These are phyloP conservation scores for Chaetodon trifascialis DNA, from an alignment of 2,113 vertebrate genomes.

Conservation along the genomic window DNA sequence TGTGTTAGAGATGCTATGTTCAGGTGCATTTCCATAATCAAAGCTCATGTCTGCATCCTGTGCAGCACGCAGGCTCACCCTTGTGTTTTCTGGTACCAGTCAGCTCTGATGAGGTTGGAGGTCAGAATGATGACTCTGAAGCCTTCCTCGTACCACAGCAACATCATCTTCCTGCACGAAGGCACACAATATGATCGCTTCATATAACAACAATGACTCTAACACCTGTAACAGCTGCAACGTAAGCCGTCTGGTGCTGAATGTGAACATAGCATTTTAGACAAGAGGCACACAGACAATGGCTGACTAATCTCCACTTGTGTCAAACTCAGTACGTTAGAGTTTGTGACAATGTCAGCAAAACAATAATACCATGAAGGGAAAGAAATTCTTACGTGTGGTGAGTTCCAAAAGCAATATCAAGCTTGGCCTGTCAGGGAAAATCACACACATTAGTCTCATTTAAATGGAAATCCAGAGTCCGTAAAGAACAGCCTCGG, in stretches of 20 bases:
- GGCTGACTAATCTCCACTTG: background rate
- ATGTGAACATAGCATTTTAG: background rate
- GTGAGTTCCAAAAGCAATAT: conserved; percentile 98
- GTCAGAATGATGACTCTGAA: conserved; percentile 95
- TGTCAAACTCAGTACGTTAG: background rate
- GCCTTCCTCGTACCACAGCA: conserved; percentile 95
- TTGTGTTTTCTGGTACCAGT: conserved; percentile 99
- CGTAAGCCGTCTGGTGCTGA: background rate
- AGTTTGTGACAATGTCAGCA: background rate
- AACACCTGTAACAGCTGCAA: background rate
- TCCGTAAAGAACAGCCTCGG: too few species aligned
- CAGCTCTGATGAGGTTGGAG: conserved; percentile 94
- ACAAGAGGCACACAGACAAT: background rate
- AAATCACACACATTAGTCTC: conserved; percentile 1
- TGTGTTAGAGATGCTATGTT: conserved; percentile 66
- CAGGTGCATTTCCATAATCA: background rate
- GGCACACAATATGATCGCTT: background rate
- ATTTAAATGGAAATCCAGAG: background rate
- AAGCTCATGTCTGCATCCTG: background rate
- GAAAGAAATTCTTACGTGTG: conserved; percentile 91
- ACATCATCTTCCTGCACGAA: conserved; percentile 95
- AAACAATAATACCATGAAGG: background rate
- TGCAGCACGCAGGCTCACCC: conserved; percentile 84
- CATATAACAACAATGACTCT: background rate
- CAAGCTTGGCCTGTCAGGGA: conserved; percentile 92